phyloP scores from a whole-genome alignment of 1,140 invertebrate species.

The Odontomachus brunneus region DNA sequence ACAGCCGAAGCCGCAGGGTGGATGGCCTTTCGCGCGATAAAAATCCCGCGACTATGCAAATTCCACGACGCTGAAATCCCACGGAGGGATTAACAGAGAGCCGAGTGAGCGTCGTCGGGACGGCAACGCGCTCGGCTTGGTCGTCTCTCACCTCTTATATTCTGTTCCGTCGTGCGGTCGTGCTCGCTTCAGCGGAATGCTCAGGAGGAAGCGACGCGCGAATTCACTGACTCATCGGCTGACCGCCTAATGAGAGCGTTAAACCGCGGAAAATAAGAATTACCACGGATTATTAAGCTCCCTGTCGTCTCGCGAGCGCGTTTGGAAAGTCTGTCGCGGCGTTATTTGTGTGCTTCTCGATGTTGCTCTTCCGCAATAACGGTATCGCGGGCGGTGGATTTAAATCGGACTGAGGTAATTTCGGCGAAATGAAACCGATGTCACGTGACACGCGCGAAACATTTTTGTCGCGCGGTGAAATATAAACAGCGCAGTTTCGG shows the following conservation, averaged over 20 bases:
- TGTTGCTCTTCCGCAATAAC: neutral
- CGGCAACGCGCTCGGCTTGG: no score
- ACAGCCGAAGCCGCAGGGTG: constrained; percentile 22
- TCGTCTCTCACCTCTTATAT: constrained; percentile 49
- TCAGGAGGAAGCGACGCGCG: neutral
- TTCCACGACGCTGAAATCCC: constrained; percentile 69
- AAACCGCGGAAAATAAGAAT: constrained; percentile 35
- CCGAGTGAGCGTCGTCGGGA: neutral
- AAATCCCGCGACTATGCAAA: constrained; percentile 77
- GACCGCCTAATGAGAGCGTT: constrained; percentile 34
- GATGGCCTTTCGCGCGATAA: constrained; percentile 69
- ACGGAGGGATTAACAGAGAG: constrained; percentile 71
- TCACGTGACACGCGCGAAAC: no score
- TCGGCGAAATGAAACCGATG: no score
- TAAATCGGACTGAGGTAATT: no score
- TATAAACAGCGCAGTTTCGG: no score
- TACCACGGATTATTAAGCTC: constrained; percentile 2
- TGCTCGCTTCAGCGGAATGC: constrained; percentile 21
- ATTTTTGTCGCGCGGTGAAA: no score
- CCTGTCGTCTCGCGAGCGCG: no score
- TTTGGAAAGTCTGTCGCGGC: neutral
- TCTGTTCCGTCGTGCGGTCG: constrained; percentile 27
- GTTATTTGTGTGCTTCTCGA: neutral
- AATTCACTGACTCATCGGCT: constrained; percentile 17
- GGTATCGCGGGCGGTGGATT: no score